A percentile compares a stretch with the other conserved stretches of the same genome.
These are phyloP conservation scores for Pachypanchax playfairii DNA, from an alignment of 2,113 vertebrate genomes.

Conservation along the genomic window DNA sequence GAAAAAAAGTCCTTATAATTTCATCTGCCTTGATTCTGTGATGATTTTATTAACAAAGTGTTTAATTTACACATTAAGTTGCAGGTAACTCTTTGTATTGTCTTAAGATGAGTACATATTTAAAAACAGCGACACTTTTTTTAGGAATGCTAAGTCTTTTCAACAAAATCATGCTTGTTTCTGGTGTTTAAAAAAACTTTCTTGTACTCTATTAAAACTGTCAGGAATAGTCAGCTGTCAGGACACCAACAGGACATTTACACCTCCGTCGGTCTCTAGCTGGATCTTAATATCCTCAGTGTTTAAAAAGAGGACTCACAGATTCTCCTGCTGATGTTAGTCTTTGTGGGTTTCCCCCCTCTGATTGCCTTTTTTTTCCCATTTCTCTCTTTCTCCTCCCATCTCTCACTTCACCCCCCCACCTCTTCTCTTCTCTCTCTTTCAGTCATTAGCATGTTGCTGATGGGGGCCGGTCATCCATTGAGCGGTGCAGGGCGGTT, in stretches of 20 bases:
- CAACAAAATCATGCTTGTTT: not conserved
- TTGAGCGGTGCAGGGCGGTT: constrained; percentile 59
- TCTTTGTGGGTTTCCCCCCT: constrained; percentile 7
- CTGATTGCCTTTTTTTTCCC: constrained; percentile 21
- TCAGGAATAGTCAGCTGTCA: constrained; percentile 2
- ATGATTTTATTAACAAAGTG: too few relatives aligned
- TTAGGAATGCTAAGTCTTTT: not conserved
- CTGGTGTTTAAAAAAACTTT: not conserved
- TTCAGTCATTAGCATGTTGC: constrained; percentile 76
- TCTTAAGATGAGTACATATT: not conserved
- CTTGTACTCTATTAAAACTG: not conserved
- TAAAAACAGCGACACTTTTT: too few relatives aligned
- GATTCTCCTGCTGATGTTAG: constrained; percentile 5
- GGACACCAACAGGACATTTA: constrained; percentile 1
- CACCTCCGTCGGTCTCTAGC: constrained; percentile 4
- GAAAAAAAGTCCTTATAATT: too few relatives aligned
- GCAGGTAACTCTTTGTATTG: not conserved
- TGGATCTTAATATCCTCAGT: not conserved
- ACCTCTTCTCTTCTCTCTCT: constrained; percentile 28
- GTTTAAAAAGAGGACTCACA: constrained; percentile 21
- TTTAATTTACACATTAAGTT: not conserved
- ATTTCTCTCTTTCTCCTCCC: constrained; percentile 3
- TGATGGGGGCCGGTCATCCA: constrained; percentile 75
- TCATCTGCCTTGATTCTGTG: too few relatives aligned
- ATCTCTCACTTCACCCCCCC: not conserved